Base-by-base conservation (phyloP, 2,113 vertebrate genomes). In the Embiotoca jacksoni region DNA sequence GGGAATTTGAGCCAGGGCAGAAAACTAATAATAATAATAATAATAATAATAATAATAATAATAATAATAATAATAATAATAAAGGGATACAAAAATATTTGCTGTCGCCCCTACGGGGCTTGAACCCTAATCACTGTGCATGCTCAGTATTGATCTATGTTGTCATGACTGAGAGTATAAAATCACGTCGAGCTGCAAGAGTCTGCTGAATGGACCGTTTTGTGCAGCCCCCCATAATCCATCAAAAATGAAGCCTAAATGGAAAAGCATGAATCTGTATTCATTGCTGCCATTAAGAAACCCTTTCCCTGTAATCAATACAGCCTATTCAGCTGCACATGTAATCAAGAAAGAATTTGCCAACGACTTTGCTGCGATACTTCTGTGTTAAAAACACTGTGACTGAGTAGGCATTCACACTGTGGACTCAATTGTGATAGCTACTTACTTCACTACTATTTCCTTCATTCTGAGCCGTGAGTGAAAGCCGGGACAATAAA, bases 111-210 rank as follows among this genome's bases (percentile, higher is more conserved):
- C 23, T 23, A 23, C 23, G 23, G 23, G 23, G n/a, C n/a, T n/a
- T n/a, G n/a, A n/a, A n/a, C n/a, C n/a, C n/a, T n/a, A n/a, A n/a
- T n/a, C n/a, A n/a, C 23, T 23, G 23, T 23, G 52, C 66, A 55
- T 64, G 82, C 75, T 81, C 53, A 5, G 56, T 82, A 83, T 86
- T 83, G 83, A 89, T 89, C 67, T 33, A 52, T 11, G 4, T n/a
- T 54, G 67, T 60, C 7, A 23, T 74, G 61, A 55, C 58, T 53
- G 46, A 76, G 41, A 23, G 23, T 23, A n/a, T 57, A 76, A 56
- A 82, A 71, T 71, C 30, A 32, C 47, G 41, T 13, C 52, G 32
- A 69, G 64, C 60, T 59, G 76, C 36, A 64, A n/a, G n/a, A 58
- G 68, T 75, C 36, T 3, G 35, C 46, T 86, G 68, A 78, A 73